phyloP scores from a whole-genome alignment of 2,888 invertebrate genomes.

The Chalcosyrphus nemorum region DNA sequence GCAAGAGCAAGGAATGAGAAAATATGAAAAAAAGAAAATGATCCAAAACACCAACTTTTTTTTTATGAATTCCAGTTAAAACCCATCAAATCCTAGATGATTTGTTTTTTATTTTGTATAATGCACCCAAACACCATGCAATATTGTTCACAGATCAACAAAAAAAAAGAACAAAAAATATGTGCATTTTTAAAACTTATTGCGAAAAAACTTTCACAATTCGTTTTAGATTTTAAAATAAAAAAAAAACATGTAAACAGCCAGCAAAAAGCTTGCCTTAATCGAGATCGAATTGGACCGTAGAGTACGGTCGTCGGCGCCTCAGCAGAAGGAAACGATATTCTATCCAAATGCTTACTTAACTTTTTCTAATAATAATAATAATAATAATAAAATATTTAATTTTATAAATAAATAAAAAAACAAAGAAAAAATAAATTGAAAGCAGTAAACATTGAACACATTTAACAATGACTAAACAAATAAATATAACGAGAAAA shows the following conservation, averaged over 20 bases:
- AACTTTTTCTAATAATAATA: conserved; percentile 69
- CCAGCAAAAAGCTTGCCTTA: conserved; percentile 74
- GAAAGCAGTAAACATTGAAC: conserved; percentile 53
- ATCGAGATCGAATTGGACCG: conserved; percentile 71
- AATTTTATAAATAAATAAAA: conserved; percentile 13
- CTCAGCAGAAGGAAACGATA: conserved; percentile 71
- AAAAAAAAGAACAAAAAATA: conserved; percentile 75
- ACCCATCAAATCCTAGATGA: conserved; percentile 16
- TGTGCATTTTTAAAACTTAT: conserved; percentile 75
- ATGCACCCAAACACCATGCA: conserved; percentile 74
- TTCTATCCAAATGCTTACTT: conserved; percentile 73
- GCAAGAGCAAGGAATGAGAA: conserved; percentile 33
- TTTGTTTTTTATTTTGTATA: conserved; percentile 13
- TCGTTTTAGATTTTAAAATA: conserved; percentile 35
- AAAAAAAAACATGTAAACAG: conserved; percentile 48
- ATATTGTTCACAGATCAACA: conserved; percentile 53
- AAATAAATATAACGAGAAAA: conserved; percentile 23
- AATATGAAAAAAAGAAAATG: conserved; percentile 13
- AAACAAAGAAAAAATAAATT: conserved; percentile 2
- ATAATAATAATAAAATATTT: conserved; percentile 50
- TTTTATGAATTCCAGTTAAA: conserved; percentile 33
- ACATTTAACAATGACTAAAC: conserved; percentile 39
- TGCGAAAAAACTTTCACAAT: conserved; percentile 19
- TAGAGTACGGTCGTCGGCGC: conserved; percentile 44
- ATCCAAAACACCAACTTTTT: conserved; percentile 67